Base-by-base conservation (phyloP, 2,888 invertebrate genomes). In the Tuberolachnus salignus region DNA sequence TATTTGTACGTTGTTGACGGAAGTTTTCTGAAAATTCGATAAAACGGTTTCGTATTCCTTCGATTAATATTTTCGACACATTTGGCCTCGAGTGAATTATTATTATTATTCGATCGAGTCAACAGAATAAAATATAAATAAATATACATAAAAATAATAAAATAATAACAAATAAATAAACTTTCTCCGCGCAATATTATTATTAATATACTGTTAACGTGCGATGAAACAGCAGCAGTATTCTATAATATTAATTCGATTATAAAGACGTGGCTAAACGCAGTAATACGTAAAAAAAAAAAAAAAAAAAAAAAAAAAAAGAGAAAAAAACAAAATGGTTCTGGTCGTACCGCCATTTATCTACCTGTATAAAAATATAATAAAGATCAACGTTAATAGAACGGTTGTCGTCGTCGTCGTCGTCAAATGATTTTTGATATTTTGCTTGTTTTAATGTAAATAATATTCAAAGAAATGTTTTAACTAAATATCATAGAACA, bases 21-120 rank as follows among this genome's bases (percentile, higher is more conserved):
- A 78, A 78, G 26, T 78, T 59, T 78, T 69, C 49, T n/a, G 6
- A 78, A 78, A 69, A 49, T 69, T 44, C 16, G 16, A 26, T 21
- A 49, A 67, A 13, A 59, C 23, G 21, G 59, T 21, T 55, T 19
- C 34, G 34, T 1, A 3, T 66, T 75, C 55, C n/a, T 57, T 26
- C 10, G 16, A 9, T 3, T 4, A 53, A 66, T 26, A 55, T 55
- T 64, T 19, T 57, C 19, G 13, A 59, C 75, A 59, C 75, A 46
- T 67, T 42, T 23, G 49, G 34, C 57, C 66, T 75, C 46, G 66
- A 66, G 46, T 46, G 13, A n/a, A 51, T 69, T 69, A 67, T 75
- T 67, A 57, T 57, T 57, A 67, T 78, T 67, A 26, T 59, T 34
- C 26, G 26, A 69, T 67, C 46, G 49, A 49, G 3, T 67, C 49